Evolutionary conservation across 2,113 vertebrate genomes (phyloP), one percentile per base, ranked within the genome.

Genomic region (Tichodroma muraria): DNA sequence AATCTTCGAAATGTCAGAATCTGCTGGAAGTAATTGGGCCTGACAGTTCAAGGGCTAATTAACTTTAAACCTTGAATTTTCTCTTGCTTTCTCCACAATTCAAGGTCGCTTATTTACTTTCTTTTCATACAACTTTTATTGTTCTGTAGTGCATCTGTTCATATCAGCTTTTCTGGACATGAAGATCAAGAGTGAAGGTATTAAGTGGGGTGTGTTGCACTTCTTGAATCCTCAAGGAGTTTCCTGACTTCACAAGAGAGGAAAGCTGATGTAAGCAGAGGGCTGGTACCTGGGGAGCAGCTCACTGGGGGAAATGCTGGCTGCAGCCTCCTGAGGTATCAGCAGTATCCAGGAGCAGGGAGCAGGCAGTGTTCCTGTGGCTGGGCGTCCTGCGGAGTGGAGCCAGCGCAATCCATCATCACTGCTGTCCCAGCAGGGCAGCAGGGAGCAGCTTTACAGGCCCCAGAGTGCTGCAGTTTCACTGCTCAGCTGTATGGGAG

Each of bases 31-130:
- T 95, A 97, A 97, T 93, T 97, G 95, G 86, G 79, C 85, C 94
- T 96, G 97, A 95, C 95, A 97, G 96, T 97, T 97, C 94, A 98
- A 97, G 96, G 95, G 77, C 96, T 97, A 97, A 98, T 98, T 98
- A 98, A 95, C 93, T 92, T 91, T 82, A 97, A 96, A 95, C 60
- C 49, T 53, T 57, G 79, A 80, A 96, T 97, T 92, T 97, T 95
- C 72, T 79, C 59, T 84, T 91, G 66, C 81, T 95, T 97, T 63
- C 88, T 94, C 83, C 91, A 82, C 71, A 91, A 72, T 94, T 95
- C 84, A 78, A 76, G 94, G 94, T 92, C 85, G 92, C 33, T 97
- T 95, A 71, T 94, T 97, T 95, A 71, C 38, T 88, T 95, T 69
- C 15, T 54, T 95, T 96, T 92, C 66, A 30, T 33, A 56, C 45